phyloP scores from a whole-genome alignment of 2,888 invertebrate species.

The Synergus itoensis region DNA sequence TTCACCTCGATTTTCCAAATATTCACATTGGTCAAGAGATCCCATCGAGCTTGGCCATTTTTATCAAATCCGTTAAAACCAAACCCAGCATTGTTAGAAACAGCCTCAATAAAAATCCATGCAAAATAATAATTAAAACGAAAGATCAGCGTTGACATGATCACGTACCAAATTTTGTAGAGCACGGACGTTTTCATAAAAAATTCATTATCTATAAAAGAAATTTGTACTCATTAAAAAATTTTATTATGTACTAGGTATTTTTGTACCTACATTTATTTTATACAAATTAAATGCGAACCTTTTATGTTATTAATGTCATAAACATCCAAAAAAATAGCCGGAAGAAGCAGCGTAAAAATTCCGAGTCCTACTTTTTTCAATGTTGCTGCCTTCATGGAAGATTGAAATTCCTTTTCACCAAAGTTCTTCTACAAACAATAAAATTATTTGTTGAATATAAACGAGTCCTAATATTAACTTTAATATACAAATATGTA shows the following conservation, averaged over 20 bases:
- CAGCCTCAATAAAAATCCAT: conserved; percentile 96
- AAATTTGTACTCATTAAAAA: conserved; percentile 13
- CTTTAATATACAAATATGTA: no score
- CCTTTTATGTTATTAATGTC: conserved; percentile 86
- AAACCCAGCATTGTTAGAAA: conserved; percentile 96
- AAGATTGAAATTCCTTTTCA: conserved; percentile 83
- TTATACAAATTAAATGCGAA: conserved; percentile 64
- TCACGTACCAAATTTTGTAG: conserved; percentile 87
- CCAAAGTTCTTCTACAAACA: conserved; percentile 75
- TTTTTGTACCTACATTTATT: neutral
- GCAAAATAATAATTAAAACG: conserved; percentile 98
- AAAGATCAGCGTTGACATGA: conserved; percentile 86
- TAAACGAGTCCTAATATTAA: neutral
- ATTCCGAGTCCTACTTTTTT: conserved; percentile 81
- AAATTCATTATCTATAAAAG: conserved; percentile 82
- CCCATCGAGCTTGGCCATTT: conserved; percentile 91
- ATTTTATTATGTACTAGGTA: conserved; percentile 14
- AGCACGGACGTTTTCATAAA: conserved; percentile 80
- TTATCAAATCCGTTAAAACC: conserved; percentile 92
- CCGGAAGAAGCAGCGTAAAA: conserved; percentile 81
- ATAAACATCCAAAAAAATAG: conserved; percentile 86
- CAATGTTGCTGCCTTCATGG: conserved; percentile 84
- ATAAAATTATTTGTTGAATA: neutral
- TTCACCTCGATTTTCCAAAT: conserved; percentile 91
- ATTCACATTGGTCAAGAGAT: conserved; percentile 94